Conservation (phyloP, 2,797 vertebrate genomes). For the Sparidentex hasta region DNA sequence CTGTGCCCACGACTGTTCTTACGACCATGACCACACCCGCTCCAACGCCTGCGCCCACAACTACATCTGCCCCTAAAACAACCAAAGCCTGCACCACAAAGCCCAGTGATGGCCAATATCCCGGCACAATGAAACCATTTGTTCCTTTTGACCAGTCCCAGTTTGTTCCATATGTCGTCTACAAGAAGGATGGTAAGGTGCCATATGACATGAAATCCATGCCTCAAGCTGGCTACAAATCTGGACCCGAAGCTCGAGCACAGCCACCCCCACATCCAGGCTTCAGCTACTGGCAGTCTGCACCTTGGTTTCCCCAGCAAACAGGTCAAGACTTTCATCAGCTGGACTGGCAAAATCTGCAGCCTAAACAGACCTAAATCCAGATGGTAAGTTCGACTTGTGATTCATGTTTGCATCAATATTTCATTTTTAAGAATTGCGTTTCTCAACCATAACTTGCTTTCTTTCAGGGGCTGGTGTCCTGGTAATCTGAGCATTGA, state of each 20-base stretch:
- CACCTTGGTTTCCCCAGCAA: not conserved
- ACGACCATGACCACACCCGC: not conserved
- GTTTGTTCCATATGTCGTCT: not conserved
- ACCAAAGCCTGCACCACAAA: not conserved
- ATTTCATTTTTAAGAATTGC: not conserved
- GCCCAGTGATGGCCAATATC: not conserved
- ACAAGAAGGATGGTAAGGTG: not conserved
- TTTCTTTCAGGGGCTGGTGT: constrained; percentile 28
- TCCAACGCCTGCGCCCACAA: not conserved
- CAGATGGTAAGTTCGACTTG: constrained; percentile 2
- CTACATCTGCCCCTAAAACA: not conserved
- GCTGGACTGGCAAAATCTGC: not conserved
- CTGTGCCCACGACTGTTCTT: not conserved
- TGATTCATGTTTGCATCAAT: not conserved
- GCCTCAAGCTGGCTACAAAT: constrained; percentile 11
- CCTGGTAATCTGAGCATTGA: not conserved
- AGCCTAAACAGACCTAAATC: not conserved
- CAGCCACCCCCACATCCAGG: not conserved
- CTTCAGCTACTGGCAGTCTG: constrained; percentile 12
- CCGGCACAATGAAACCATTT: not conserved
- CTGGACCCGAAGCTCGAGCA: not conserved
- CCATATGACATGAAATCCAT: not conserved
- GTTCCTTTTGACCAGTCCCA: not conserved
- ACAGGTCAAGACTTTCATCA: not conserved
- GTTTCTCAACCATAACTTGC: not conserved